phyloP scores from a whole-genome alignment of 2,888 invertebrate genomes.

The Drosophila mulleri region DNA sequence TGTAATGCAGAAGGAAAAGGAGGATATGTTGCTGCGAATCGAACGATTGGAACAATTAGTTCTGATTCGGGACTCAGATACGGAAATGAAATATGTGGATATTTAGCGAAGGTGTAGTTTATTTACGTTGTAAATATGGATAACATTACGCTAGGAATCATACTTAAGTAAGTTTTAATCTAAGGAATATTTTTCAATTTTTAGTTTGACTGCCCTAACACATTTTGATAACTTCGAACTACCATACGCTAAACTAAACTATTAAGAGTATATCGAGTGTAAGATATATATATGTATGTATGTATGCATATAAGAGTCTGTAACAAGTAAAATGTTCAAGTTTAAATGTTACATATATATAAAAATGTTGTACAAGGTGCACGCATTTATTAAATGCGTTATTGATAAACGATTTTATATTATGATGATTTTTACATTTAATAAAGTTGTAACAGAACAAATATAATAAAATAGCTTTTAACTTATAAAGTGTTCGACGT shows the following conservation, averaged over 20 bases:
- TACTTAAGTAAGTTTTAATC: conserved; percentile 12
- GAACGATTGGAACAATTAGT: conserved; percentile 82
- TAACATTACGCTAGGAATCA: conserved; percentile 37
- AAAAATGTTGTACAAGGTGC: conserved; percentile 37
- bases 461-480: background rate
- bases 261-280: conserved; percentile 20
- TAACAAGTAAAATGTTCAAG: conserved; percentile 47
- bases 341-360: conserved; percentile 58
- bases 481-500: background rate
- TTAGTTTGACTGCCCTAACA: conserved; percentile 45
- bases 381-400: conserved; percentile 26
- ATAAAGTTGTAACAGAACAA: conserved; percentile 42
- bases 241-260: conserved; percentile 36
- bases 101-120: conserved; percentile 51
- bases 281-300: conserved; percentile 19
- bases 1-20: conserved; percentile 81
- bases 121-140: conserved; percentile 59
- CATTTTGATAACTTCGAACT: conserved; percentile 40
- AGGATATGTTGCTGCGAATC: conserved; percentile 81
- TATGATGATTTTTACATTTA: conserved; percentile 42
- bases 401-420: conserved; percentile 39
- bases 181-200: conserved; percentile 21
- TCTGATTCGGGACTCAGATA: conserved; percentile 61
- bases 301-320: conserved; percentile 2
- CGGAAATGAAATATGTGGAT: conserved; percentile 62